Evolutionary conservation across 2,888 invertebrate species (phyloP), one percentile per base, ranked within the genome.

Genomic region (Yponomeuta malinellus): DNA sequence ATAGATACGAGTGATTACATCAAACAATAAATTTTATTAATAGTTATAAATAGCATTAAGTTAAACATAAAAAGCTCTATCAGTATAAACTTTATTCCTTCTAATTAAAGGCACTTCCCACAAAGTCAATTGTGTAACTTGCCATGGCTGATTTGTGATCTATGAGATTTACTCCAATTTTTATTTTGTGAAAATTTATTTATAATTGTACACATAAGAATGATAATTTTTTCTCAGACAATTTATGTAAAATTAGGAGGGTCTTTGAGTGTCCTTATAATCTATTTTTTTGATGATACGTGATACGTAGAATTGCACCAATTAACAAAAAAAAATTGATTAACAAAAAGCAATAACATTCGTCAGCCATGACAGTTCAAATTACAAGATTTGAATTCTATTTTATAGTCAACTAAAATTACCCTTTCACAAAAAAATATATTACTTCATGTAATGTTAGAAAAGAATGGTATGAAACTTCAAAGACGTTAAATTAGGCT

Each of bases 11-110:
- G 8, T 48, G 48, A 12, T 79, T 87, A 89, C 91, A 90, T 91
- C 87, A 91, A 92, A 92, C 91, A 91, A 86, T 90, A 90, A 91
- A 90, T 90, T 89, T 91, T 91, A 90, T 90, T 89, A 87, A 85
- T 89, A 84, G 88, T 89, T 89, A 89, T 91, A 90, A 90, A 91
- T 90, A 92, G 90, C 89, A 89, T 90, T 86, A 89, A 88, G 85
- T 88, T 89, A 92, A 70, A 91, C 91, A 90, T 91, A 92, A 90
- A 90, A 90, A 91, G 89, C 90, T 91, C 90, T 90, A 86, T 89
- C 86, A 87, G 89, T 91, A 92, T 90, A 91, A 90, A 90, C 83
- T 90, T 91, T 91, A 89, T 86, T 89, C 86, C 85, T 83, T 89
- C 88, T 90, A 89, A 84, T 88, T 87, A 86, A 92, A 91, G 92